Base-by-base conservation (phyloP, 2,797 vertebrate species). In the Etheostoma perlongum region DNA sequence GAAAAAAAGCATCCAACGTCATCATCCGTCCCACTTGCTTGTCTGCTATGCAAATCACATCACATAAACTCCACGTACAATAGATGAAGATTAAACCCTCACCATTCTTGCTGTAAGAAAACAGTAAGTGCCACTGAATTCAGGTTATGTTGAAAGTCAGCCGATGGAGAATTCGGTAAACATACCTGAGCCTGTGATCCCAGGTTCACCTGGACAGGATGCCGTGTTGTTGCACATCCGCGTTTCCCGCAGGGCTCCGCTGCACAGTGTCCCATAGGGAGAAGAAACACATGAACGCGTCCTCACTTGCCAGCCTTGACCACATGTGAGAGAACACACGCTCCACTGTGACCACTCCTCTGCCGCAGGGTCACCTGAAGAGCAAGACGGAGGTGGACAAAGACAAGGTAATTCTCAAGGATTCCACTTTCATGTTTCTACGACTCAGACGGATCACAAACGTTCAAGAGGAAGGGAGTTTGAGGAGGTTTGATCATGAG, bases 291-390 rank as follows among this genome's bases (percentile, higher is more conserved):
- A 99, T 27, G 98, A 99, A 42, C 98, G 97, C 0, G 97, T 99
- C 83, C 98, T 96, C 89, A 99, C 96, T 94, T 99, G 98, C 93
- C 96, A 96, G 81, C 98, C 98, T 92, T 99, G 97, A 48, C 98
- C 97, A 36, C 98, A 99, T 0, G 98, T 99, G 90, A 99, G 94
- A 4, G 98, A 99, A 90, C 98, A 99, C 77, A 98, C 95, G n/a
- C 98, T 99, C 98, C 98, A 99, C 89, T 97, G 97, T 2, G 98
- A 99, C 98, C 98, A 99, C 87, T 98, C 97, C 91, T 99, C 98
- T 0, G 98, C 98, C 0, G 97, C 97, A 0, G 98, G 98, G 93
- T 99, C 98, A 78, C 98, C 98, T 99, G 93, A 13, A 25, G 55
- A 71, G 58, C 27, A 15, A 66, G 47, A 47, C 2, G 42, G 33